phyloP scores from a whole-genome alignment of 1,140 invertebrate species.

The Heliothis subflexa region DNA sequence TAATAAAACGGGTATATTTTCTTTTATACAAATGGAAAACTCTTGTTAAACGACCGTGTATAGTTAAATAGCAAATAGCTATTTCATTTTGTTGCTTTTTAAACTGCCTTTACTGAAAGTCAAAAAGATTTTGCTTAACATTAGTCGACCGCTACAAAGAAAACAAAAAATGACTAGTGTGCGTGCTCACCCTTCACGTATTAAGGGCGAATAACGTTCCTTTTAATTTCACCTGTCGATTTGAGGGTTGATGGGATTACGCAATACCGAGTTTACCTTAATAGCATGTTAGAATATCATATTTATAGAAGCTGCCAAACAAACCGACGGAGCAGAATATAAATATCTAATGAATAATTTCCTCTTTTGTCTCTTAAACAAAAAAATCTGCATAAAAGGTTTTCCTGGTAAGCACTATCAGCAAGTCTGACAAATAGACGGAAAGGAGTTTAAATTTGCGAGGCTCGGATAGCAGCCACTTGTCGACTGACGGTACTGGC shows the following conservation, averaged over 20 bases:
- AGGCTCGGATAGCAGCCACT: constrained; percentile 10
- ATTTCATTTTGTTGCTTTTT: constrained; percentile 15
- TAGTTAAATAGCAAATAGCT: constrained; percentile 5
- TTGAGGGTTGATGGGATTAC: constrained; percentile 1
- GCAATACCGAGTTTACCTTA: constrained; percentile 17
- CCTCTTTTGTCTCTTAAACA: constrained; percentile 40
- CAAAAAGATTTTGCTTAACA: neutral
- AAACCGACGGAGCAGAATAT: constrained; percentile 25
- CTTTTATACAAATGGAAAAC: constrained; percentile 32
- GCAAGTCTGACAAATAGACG: constrained; percentile 42
- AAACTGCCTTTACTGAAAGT: neutral
- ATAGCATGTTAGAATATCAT: constrained; percentile 10
- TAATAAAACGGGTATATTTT: constrained; percentile 27
- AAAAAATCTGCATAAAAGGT: constrained; percentile 59
- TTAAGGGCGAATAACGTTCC: constrained; percentile 14
- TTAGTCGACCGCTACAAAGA: neutral
- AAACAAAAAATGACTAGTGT: constrained; percentile 1
- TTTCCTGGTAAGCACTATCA: constrained; percentile 50
- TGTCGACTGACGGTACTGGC: neutral
- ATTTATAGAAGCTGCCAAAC: constrained; percentile 20
- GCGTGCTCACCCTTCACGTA: constrained; percentile 14
- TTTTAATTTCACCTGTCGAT: constrained; percentile 21
- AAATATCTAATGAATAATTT: constrained; percentile 48
- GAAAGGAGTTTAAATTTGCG: constrained; percentile 42
- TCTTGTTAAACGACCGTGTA: constrained; percentile 13